phyloP scores from a whole-genome alignment of 2,888 invertebrate species.

The Allacma fusca region DNA sequence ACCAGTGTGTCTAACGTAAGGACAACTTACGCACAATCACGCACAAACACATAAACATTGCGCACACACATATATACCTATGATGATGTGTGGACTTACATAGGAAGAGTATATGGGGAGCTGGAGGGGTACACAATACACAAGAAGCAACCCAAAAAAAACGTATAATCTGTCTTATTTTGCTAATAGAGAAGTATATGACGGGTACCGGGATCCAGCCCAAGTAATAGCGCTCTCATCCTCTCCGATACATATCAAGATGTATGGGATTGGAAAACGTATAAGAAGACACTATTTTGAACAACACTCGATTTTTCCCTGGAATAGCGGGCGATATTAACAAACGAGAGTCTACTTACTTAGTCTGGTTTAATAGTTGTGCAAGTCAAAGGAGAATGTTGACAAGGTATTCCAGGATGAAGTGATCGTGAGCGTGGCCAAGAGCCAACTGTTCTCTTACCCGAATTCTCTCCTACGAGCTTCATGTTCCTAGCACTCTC shows the following conservation, averaged over 20 bases:
- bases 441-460: constrained; percentile 43
- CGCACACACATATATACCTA: background rate
- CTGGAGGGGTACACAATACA: too few relatives aligned
- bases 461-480: constrained; percentile 35
- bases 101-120: too few relatives aligned
- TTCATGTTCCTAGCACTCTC: background rate
- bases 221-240: too few relatives aligned
- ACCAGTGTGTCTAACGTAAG: too few relatives aligned
- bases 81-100: background rate
- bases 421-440: constrained; percentile 44
- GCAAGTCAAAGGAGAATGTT: constrained; percentile 14
- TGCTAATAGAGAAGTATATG: background rate
- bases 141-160: background rate
- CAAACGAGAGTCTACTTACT: background rate
- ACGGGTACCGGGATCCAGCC: constrained; percentile 1
- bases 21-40: constrained; percentile 10
- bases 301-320: too few relatives aligned
- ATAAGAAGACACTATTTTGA: too few relatives aligned
- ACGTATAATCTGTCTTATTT: background rate
- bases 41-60: constrained; percentile 2
- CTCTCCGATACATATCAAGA: too few relatives aligned
- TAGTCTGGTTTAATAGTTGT: background rate
- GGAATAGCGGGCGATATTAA: background rate
- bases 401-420: constrained; percentile 42
- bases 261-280: too few relatives aligned